phyloP scores from a whole-genome alignment of 2,888 invertebrate genomes.

The Cataglyphis altisquamis region DNA sequence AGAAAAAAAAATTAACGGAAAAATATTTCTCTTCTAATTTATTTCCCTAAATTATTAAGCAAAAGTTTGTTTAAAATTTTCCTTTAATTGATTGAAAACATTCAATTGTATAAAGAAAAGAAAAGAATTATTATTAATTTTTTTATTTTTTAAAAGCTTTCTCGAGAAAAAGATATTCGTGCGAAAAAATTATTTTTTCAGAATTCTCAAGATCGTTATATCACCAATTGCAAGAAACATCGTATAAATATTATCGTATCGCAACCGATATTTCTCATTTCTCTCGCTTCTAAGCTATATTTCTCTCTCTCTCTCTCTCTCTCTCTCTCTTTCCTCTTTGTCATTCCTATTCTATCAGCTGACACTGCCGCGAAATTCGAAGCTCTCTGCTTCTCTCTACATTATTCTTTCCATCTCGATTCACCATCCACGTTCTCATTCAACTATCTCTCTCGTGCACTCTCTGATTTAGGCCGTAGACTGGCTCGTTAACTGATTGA shows the following conservation, averaged over 20 bases:
- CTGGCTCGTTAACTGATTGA: constrained; percentile 83
- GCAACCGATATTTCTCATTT: constrained; percentile 49
- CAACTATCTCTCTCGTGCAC: constrained; percentile 62
- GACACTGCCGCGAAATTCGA: constrained; percentile 67
- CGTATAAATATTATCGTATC: constrained; percentile 14
- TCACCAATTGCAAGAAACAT: constrained; percentile 1
- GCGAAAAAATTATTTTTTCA: neutral
- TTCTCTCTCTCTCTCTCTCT: constrained; percentile 35
- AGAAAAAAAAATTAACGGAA: neutral
- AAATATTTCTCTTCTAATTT: neutral
- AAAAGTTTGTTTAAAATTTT: constrained; percentile 9
- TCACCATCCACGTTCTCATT: constrained; percentile 64
- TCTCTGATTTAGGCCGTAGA: constrained; percentile 81
- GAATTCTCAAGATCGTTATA: neutral
- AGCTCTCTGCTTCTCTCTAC: constrained; percentile 50
- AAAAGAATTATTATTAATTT: neutral
- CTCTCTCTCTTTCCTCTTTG: constrained; percentile 61
- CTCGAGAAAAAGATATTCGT: neutral
- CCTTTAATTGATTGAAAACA: neutral
- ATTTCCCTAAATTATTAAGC: neutral
- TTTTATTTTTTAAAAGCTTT: neutral
- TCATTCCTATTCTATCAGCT: constrained; percentile 69
- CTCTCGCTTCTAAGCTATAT: constrained; percentile 33
- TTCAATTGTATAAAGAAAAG: neutral
- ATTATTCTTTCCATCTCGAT: constrained; percentile 65